phyloP scores from a whole-genome alignment of 2,113 vertebrate species.

The Apteryx mantelli region DNA sequence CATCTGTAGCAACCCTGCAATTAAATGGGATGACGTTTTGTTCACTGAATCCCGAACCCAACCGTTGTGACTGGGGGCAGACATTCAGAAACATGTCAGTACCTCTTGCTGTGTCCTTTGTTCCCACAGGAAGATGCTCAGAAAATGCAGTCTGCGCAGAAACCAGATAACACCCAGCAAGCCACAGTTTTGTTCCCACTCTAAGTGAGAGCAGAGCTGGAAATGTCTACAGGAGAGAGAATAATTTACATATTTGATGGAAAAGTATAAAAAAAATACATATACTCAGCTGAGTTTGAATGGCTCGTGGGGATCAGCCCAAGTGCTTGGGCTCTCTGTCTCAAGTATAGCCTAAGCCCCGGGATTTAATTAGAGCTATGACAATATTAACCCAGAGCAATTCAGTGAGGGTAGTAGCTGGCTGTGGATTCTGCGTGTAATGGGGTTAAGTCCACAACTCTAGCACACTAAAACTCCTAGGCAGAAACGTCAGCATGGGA shows the following conservation, averaged over 20 bases:
- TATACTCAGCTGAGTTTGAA: rapidly evolving
- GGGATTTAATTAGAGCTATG: not conserved
- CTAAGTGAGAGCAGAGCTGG: too few relatives aligned
- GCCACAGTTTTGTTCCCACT: not conserved
- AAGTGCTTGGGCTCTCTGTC: not conserved
- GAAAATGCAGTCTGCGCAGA: not conserved
- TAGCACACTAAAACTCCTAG: not conserved
- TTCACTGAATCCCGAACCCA: not conserved
- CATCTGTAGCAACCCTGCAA: not conserved
- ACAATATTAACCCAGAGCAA: not conserved
- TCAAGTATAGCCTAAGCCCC: not conserved
- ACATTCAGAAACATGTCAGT: not conserved
- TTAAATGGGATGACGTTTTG: not conserved
- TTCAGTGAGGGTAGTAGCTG: rapidly evolving
- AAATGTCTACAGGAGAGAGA: not conserved
- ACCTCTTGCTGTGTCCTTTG: not conserved
- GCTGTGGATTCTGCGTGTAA: not conserved
- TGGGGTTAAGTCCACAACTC: not conserved
- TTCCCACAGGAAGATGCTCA: not conserved
- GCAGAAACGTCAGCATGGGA: not conserved
- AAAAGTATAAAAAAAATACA: not conserved
- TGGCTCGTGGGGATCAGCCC: not conserved
- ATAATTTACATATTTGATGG: not conserved
- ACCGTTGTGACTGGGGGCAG: not conserved
- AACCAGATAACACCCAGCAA: not conserved